Evolutionary conservation across 2,113 vertebrate genomes (phyloP).

Genomic region (Seriola aureovittata): DNA sequence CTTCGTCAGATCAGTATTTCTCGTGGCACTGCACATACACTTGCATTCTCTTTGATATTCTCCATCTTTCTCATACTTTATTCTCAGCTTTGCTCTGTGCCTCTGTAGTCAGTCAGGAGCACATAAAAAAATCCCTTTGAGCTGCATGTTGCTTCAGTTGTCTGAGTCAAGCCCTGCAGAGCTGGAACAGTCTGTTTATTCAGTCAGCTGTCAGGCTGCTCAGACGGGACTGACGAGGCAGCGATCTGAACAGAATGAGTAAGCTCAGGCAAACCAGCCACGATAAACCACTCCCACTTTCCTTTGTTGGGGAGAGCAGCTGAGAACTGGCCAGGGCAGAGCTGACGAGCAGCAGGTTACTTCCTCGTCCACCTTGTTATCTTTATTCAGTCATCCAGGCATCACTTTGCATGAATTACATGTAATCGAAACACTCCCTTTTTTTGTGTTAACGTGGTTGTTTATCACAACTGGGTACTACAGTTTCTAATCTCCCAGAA

Average conservation of each 20-base stretch:
- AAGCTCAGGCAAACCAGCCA: constrained; percentile 9
- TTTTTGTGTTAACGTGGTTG: not conserved
- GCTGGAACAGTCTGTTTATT: constrained; percentile 42
- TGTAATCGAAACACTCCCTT: constrained; percentile 23
- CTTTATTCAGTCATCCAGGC: constrained; percentile 4
- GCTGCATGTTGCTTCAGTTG: constrained; percentile 13
- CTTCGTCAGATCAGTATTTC: not conserved
- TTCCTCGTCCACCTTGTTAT: not conserved
- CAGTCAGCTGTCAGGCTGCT: constrained; percentile 55
- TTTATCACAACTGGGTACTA: not conserved
- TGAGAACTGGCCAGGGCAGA: not conserved
- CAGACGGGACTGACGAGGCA: constrained; percentile 54
- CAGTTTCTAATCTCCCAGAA: not conserved
- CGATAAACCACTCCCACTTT: constrained; percentile 45
- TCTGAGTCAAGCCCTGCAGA: constrained; percentile 9
- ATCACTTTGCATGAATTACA: not conserved
- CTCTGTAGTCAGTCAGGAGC: not conserved
- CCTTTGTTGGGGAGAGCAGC: constrained; percentile 33
- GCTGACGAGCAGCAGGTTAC: not conserved
- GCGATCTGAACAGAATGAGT: constrained; percentile 29
- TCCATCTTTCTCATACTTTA: not conserved
- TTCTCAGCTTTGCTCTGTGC: not conserved
- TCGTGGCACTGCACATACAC: not conserved
- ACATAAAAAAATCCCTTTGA: not conserved
- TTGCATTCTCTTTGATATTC: constrained; percentile 15